Percentiles rank a stretch among this genome's conserved stretches.
phyloP scores from a whole-genome alignment of 2,113 vertebrate species.

The Centropus unirufus region DNA sequence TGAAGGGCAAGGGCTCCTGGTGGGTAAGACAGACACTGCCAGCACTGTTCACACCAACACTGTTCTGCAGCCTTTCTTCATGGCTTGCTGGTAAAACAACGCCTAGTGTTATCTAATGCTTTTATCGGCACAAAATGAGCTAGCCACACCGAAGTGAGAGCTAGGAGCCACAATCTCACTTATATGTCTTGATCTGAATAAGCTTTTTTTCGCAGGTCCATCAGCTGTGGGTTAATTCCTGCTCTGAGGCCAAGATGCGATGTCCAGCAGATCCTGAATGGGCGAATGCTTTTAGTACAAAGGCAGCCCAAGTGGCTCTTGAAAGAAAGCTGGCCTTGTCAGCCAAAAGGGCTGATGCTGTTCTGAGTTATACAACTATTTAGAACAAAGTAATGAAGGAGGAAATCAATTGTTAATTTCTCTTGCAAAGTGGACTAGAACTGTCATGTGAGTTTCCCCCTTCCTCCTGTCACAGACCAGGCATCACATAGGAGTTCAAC shows the following conservation, averaged over 20 bases:
- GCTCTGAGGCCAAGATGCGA: background rate
- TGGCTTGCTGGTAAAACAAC: background rate
- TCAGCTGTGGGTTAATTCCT: background rate
- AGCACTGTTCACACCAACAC: background rate
- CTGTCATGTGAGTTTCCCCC: fast-evolving
- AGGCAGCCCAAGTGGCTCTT: background rate
- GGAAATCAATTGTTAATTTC: background rate
- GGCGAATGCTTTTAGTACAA: background rate
- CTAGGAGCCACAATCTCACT: background rate
- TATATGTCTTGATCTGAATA: background rate
- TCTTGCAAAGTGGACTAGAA: background rate
- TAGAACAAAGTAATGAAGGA: background rate
- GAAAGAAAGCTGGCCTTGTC: background rate
- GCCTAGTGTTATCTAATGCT: fast-evolving
- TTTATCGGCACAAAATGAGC: background rate
- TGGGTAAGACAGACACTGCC: fast-evolving
- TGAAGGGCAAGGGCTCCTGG: fast-evolving
- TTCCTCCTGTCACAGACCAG: fast-evolving
- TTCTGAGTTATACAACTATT: background rate
- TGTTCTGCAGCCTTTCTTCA: background rate
- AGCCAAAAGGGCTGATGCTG: background rate
- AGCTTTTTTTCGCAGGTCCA: background rate
- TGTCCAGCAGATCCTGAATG: background rate
- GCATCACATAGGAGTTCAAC: background rate
- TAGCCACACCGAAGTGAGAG: background rate